Conservation (phyloP, 2,888 invertebrate species). For the Hemaris fuciformis region DNA sequence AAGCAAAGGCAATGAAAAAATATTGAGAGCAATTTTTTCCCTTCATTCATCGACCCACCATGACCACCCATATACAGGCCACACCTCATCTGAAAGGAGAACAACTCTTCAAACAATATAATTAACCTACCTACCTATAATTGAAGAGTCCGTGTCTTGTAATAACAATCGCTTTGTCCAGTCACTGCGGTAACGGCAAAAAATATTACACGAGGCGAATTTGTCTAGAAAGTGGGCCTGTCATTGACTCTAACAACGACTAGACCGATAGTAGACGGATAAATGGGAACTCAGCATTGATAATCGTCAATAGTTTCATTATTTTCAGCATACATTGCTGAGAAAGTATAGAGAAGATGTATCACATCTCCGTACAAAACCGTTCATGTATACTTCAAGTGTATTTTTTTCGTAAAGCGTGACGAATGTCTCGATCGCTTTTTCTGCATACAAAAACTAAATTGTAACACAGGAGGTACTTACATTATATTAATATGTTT, state of each 20-base stretch:
- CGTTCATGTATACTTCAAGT: background rate
- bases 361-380: background rate
- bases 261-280: conserved; percentile 69
- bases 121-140: conserved; percentile 54
- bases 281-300: background rate
- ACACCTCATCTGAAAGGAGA: conserved; percentile 37
- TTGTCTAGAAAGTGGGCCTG: conserved; percentile 71
- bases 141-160: conserved; percentile 52
- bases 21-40: background rate
- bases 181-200: conserved; percentile 55
- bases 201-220: conserved; percentile 61
- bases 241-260: conserved; percentile 58
- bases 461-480: conserved; percentile 18
- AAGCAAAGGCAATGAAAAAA: background rate
- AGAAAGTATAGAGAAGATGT: background rate
- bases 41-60: background rate
- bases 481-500: conserved; percentile 10
- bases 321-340: background rate
- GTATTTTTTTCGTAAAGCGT: background rate
- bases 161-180: conserved; percentile 62
- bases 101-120: conserved; percentile 42
- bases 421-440: background rate
- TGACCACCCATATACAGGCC: conserved; percentile 20
- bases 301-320: background rate
- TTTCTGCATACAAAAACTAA: conserved; percentile 20